Conservation (phyloP, 2,888 invertebrate genomes). For the Morpho deidamia region DNA sequence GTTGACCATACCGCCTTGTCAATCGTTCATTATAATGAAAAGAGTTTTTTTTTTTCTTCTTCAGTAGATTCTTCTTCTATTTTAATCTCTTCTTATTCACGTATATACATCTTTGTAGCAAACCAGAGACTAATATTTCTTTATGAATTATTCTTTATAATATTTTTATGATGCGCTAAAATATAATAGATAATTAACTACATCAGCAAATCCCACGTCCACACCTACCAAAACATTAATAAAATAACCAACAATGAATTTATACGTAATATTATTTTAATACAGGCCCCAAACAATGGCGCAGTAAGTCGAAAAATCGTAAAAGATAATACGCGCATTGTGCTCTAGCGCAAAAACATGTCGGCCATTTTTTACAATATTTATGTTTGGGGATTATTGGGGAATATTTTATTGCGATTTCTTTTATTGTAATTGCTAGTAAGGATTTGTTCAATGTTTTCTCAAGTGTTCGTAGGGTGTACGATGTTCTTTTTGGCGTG, state of each 20-base stretch:
- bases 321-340: slow-evolving; percentile 21
- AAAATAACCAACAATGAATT: slow-evolving; percentile 20
- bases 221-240: slow-evolving; percentile 32
- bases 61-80: no score
- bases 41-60: no score
- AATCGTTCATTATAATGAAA: no score
- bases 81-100: no score
- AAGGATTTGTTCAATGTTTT: slow-evolving; percentile 21
- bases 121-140: neutral
- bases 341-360: slow-evolving; percentile 11
- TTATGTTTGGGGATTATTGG: slow-evolving; percentile 17
- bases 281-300: slow-evolving; percentile 9
- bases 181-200: slow-evolving; percentile 18
- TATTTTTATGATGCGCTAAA: slow-evolving; percentile 3
- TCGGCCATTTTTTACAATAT: slow-evolving; percentile 14
- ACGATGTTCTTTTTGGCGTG: slow-evolving; percentile 9
- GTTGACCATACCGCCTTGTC: no score
- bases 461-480: slow-evolving; percentile 23
- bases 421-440: slow-evolving; percentile 13
- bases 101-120: no score
- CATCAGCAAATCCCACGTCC: slow-evolving; percentile 20
- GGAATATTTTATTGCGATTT: slow-evolving; percentile 19
- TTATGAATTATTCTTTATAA: no score
- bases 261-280: slow-evolving; percentile 13
- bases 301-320: slow-evolving; percentile 21